phyloP scores from a whole-genome alignment of 2,888 invertebrate genomes.

The Corythucha ciliata region DNA sequence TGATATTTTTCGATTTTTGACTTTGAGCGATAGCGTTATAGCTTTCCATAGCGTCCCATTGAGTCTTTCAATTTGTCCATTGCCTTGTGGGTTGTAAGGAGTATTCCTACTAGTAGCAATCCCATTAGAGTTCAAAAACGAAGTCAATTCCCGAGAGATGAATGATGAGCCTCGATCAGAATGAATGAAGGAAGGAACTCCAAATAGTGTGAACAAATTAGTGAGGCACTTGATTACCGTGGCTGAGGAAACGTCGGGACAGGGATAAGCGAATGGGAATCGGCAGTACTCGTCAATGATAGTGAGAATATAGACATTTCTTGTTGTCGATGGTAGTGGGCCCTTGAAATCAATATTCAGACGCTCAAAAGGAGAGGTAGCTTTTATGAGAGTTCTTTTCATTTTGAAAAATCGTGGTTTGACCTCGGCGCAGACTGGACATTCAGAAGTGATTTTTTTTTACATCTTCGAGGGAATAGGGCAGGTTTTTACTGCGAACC shows the following conservation, averaged over 20 bases:
- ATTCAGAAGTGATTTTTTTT: not conserved
- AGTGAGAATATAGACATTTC: slow-evolving; percentile 24
- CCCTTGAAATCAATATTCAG: slow-evolving; percentile 20
- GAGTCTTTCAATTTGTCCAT: slow-evolving; percentile 20
- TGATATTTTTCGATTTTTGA: slow-evolving; percentile 6
- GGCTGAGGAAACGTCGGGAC: no score
- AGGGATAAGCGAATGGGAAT: no score
- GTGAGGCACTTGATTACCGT: slow-evolving; percentile 28
- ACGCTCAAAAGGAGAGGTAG: slow-evolving; percentile 13
- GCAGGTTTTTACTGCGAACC: slow-evolving; percentile 25
- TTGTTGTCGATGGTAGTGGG: slow-evolving; percentile 8
- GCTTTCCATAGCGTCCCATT: slow-evolving; percentile 22
- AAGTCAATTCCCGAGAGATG: slow-evolving; percentile 26
- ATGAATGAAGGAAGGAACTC: slow-evolving; percentile 27
- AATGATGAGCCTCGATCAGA: slow-evolving; percentile 30
- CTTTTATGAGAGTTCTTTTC: slow-evolving; percentile 6
- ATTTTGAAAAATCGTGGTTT: slow-evolving; percentile 4
- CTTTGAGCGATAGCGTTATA: slow-evolving; percentile 5
- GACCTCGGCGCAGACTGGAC: slow-evolving; percentile 11
- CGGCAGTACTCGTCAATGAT: slow-evolving; percentile 30
- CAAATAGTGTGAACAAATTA: slow-evolving; percentile 21
- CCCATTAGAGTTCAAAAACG: slow-evolving; percentile 24
- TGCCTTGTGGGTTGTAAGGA: slow-evolving; percentile 21
- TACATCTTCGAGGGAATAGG: slow-evolving; percentile 22
- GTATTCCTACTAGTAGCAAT: slow-evolving; percentile 15